phyloP scores from a whole-genome alignment of 2,888 invertebrate genomes.

The Clepsis dumicolana region DNA sequence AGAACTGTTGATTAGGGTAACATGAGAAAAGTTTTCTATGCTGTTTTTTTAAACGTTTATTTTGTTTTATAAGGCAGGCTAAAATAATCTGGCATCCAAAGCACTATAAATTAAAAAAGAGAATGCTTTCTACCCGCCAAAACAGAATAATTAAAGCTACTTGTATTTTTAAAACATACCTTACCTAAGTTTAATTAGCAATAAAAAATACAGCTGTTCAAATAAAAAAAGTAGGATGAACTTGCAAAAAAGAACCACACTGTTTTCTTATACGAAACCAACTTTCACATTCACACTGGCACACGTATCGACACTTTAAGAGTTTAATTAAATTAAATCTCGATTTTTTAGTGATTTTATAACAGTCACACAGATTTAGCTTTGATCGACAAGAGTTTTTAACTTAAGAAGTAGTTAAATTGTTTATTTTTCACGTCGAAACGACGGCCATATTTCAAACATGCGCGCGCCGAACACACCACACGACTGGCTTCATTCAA shows the following conservation, averaged over 20 bases:
- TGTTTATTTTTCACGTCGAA: conserved; percentile 54
- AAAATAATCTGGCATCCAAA: neutral
- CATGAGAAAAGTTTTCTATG: no score
- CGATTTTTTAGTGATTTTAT: neutral
- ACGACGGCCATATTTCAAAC: conserved; percentile 57
- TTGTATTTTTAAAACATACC: conserved; percentile 25
- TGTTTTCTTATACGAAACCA: conserved; percentile 55
- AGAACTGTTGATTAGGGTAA: no score
- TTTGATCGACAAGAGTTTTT: conserved; percentile 8
- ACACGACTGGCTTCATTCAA: conserved; percentile 67
- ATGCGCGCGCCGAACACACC: conserved; percentile 66
- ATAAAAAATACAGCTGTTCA: conserved; percentile 51
- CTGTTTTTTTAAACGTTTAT: no score
- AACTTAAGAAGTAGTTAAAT: conserved; percentile 51
- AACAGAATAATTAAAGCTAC: conserved; percentile 10
- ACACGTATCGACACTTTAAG: conserved; percentile 32
- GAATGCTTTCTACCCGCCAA: conserved; percentile 10
- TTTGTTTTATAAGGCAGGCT: neutral
- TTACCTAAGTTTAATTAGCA: conserved; percentile 38
- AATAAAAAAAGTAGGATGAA: conserved; percentile 49
- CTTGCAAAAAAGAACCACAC: conserved; percentile 55
- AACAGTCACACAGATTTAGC: conserved; percentile 16
- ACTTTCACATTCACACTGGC: conserved; percentile 44
- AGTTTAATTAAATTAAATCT: neutral
- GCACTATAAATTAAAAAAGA: conserved; percentile 13